Conservation (phyloP, 2,113 vertebrate species). For the Anseranas semipalmata region DNA sequence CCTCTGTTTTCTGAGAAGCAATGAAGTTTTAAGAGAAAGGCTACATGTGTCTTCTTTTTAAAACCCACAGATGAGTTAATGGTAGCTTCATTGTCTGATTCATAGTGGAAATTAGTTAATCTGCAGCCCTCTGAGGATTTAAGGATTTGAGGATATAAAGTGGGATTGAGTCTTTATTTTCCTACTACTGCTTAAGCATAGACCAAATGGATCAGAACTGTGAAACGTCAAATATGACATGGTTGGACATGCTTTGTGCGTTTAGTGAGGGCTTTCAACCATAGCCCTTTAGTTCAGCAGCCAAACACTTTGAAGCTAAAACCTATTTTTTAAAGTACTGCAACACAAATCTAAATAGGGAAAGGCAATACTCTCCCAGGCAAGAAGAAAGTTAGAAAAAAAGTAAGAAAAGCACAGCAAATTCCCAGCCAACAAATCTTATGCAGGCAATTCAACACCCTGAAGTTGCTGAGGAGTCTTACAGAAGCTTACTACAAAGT, state of each 20-base stretch:
- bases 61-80: background rate
- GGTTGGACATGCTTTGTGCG: background rate
- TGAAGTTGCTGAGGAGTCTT: background rate
- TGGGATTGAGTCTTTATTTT: background rate
- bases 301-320: background rate
- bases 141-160: background rate
- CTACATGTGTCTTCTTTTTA: background rate
- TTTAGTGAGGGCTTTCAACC: background rate
- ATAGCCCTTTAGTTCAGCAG: background rate
- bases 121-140: background rate
- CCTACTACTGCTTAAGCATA: background rate
- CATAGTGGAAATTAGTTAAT: background rate
- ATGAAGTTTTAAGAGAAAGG: background rate
- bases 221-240: background rate
- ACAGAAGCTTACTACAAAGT: background rate
- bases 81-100: background rate
- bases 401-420: background rate
- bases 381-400: background rate
- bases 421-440: background rate
- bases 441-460: background rate
- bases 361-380: background rate
- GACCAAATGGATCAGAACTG: accelerated
- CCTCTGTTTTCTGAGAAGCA: background rate
- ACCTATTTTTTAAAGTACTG: background rate
- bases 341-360: background rate